A percentile compares a stretch with the other conserved stretches of the same genome.
These are phyloP conservation scores for Dipodomys spectabilis DNA, from an alignment of 2,113 vertebrate genomes.

Conservation along the genomic window DNA sequence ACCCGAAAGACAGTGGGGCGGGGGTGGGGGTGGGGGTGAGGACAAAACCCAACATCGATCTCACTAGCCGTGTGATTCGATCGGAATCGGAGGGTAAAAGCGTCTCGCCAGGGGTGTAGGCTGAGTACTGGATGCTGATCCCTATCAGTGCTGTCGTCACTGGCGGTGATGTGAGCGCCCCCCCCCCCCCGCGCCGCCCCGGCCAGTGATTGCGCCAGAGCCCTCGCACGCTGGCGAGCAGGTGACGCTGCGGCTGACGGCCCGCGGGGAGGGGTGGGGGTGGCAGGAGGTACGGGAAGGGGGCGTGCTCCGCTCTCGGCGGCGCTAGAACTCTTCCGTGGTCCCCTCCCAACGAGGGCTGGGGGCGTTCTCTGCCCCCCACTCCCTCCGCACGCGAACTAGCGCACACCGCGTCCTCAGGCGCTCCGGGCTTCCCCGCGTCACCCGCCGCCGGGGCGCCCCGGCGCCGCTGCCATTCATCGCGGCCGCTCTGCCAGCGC, in stretches of 20 bases:
- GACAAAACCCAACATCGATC: not conserved
- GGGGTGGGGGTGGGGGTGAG: not conserved
- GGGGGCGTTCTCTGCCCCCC: not conserved
- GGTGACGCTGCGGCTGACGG: constrained; percentile 55
- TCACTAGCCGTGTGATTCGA: not conserved
- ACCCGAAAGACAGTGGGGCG: not conserved
- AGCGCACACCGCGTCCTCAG: constrained; percentile 29
- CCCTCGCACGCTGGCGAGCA: not conserved
- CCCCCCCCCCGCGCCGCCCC: not conserved
- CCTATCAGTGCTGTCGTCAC: constrained; percentile 15
- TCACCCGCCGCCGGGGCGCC: constrained; percentile 39
- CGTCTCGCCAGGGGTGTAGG: not conserved
- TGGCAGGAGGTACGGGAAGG: not conserved
- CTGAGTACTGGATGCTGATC: not conserved
- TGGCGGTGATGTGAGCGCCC: not conserved
- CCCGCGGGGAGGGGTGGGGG: not conserved
- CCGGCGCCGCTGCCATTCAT: constrained; percentile 58
- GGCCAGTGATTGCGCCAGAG: constrained; percentile 55
- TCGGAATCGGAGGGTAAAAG: not conserved
- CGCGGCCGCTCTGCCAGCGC: not conserved
- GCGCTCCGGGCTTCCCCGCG: constrained; percentile 64
- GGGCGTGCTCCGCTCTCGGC: not conserved
- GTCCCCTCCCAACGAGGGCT: not conserved
- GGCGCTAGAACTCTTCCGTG: not conserved
- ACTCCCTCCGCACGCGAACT: not conserved